A percentile compares a stretch with the other conserved stretches of the same genome.
Evolutionary conservation across 2,797 vertebrate genomes (phyloP).

Genomic region (Gobio occitaniae): DNA sequence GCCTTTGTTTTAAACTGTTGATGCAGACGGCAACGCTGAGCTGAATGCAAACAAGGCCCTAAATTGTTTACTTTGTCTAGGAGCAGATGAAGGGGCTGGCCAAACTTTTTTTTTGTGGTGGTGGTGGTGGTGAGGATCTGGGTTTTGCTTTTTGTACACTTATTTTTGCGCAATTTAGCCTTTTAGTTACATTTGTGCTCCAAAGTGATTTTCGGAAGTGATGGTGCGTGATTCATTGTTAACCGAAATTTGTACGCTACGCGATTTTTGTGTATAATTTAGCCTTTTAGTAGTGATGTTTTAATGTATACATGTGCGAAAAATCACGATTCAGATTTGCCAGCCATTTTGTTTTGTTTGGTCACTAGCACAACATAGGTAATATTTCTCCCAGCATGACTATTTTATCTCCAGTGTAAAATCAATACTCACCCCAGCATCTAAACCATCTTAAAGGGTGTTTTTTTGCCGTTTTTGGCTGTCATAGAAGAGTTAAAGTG

Average conservation of each 20-base stretch:
- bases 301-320: background rate
- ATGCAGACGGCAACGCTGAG: constrained; percentile 86
- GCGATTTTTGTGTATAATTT: background rate
- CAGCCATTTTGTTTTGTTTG: constrained; percentile 56
- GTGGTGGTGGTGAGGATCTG: background rate
- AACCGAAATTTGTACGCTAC: background rate
- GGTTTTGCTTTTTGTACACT: background rate
- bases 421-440: constrained; percentile 73
- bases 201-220: background rate
- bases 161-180: background rate
- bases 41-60: constrained; percentile 90
- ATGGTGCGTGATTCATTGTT: background rate
- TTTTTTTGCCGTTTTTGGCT: constrained; percentile 57
- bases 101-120: constrained; percentile 65
- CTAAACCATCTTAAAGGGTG: constrained; percentile 70
- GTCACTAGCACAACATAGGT: constrained; percentile 66
- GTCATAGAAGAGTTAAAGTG: constrained; percentile 49
- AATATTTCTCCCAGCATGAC: constrained; percentile 76
- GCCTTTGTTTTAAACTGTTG: constrained; percentile 98
- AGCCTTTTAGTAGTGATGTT: background rate
- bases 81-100: constrained; percentile 70
- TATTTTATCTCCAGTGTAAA: constrained; percentile 76
- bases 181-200: background rate
- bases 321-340: constrained; percentile 23
- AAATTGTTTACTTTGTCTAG: constrained; percentile 90